Evolutionary conservation across 2,113 vertebrate genomes (phyloP).

Genomic region (Ascaphus truei): DNA sequence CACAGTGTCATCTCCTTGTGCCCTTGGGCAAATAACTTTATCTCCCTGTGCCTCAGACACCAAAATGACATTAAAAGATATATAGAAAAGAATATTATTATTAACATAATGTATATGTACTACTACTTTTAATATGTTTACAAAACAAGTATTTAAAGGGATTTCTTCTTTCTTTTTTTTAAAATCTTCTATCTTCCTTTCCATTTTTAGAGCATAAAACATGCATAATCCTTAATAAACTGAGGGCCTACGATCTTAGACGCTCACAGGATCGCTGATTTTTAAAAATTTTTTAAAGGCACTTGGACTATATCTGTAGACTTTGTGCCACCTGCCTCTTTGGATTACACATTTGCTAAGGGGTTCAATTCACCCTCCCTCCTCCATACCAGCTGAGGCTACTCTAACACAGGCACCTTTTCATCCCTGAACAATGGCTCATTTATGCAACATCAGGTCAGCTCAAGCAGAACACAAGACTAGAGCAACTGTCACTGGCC

Average conservation of each 20-base stretch:
- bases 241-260: neutral
- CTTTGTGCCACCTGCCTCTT: conserved; percentile 26
- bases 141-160: no score
- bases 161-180: no score
- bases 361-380: neutral
- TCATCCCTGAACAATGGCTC: conserved; percentile 31
- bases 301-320: conserved; percentile 16
- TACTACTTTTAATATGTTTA: no score
- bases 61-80: no score
- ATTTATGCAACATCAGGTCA: conserved; percentile 33
- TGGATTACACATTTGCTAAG: conserved; percentile 28
- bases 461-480: conserved; percentile 35
- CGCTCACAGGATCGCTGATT: neutral
- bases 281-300: no score
- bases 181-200: no score
- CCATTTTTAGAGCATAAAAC: no score
- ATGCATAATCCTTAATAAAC: no score
- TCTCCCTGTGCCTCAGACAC: no score
- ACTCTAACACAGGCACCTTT: conserved; percentile 35
- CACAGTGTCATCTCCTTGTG: no score
- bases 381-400: conserved; percentile 24
- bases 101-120: neutral
- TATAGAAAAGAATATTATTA: neutral
- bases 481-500: conserved; percentile 30
- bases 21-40: no score